Percentiles rank a stretch among this genome's conserved stretches.
Evolutionary conservation across 2,797 vertebrate species (phyloP).

Genomic region (Pelobates cultripes): DNA sequence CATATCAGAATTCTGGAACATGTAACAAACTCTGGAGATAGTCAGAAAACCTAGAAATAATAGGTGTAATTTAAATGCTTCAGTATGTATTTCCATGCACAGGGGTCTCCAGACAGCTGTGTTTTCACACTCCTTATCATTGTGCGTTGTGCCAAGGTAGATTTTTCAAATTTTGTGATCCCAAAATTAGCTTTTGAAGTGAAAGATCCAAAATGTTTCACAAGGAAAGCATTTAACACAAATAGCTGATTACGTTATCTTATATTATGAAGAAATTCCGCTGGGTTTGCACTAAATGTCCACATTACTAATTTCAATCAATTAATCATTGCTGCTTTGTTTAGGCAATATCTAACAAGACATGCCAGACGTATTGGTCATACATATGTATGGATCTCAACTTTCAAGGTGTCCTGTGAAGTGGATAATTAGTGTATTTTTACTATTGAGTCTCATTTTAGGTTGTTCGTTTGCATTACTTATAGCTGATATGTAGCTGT

Average conservation of each 20-base stretch:
- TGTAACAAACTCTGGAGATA: background rate
- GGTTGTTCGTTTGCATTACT: no score
- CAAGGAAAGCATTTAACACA: conserved; percentile 8
- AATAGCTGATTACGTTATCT: conserved; percentile 30
- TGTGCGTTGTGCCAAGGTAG: conserved; percentile 16
- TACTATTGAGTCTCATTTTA: no score
- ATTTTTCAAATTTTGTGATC: conserved; percentile 9
- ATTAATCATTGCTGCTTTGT: conserved; percentile 40
- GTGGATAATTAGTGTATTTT: no score
- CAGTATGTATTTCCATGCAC: background rate
- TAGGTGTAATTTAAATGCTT: conserved; percentile 10
- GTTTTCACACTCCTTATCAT: conserved; percentile 35
- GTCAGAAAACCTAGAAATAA: background rate
- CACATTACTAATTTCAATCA: conserved; percentile 27
- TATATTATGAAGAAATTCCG: conserved; percentile 18
- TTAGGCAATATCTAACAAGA: conserved; percentile 24
- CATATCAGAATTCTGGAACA: background rate
- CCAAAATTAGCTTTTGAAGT: conserved; percentile 30
- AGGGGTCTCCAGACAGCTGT: conserved; percentile 18
- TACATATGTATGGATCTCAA: no score
- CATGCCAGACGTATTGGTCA: conserved; percentile 26
- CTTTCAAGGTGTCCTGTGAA: no score
- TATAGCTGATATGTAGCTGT: no score
- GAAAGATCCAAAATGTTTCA: background rate
- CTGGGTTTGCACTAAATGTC: conserved; percentile 21